These are phyloP conservation scores for Meles meles DNA, from an alignment of 2,113 vertebrate genomes.

Conservation along the genomic window DNA sequence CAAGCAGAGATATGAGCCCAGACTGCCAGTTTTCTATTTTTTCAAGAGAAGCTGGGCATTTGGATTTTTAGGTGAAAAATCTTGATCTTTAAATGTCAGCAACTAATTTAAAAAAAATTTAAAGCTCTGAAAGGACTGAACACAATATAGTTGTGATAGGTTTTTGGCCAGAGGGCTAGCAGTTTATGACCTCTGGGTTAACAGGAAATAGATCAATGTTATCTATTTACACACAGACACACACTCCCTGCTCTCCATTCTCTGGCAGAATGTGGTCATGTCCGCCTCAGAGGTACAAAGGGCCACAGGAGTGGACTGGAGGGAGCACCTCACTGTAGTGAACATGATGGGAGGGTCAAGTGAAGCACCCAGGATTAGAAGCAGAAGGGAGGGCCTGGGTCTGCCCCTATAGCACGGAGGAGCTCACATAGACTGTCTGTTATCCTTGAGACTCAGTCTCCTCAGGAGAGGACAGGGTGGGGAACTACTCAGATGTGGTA, in stretches of 20 bases:
- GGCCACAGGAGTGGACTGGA: not conserved
- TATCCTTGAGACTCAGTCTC: not conserved
- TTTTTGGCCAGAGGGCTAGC: not conserved
- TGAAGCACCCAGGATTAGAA: not conserved
- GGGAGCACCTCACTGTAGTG: not conserved
- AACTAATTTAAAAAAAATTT: not conserved
- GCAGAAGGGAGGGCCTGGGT: not conserved
- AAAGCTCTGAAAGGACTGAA: not conserved
- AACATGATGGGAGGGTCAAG: no score
- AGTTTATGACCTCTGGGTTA: not conserved
- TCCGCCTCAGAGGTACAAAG: not conserved
- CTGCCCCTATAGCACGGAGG: fast-evolving
- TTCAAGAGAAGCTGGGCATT: not conserved
- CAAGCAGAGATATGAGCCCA: not conserved
- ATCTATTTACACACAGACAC: not conserved
- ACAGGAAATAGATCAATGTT: not conserved
- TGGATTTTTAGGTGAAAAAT: constrained; percentile 6
- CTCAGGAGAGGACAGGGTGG: fast-evolving
- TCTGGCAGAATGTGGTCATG: not conserved
- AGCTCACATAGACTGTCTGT: not conserved
- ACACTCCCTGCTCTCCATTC: not conserved
- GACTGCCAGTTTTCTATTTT: not conserved
- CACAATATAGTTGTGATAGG: not conserved
- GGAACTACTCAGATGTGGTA: not conserved
- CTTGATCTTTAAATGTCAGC: constrained; percentile 46